phyloP scores from a whole-genome alignment of 2,797 vertebrate genomes.

The Argya squamiceps region DNA sequence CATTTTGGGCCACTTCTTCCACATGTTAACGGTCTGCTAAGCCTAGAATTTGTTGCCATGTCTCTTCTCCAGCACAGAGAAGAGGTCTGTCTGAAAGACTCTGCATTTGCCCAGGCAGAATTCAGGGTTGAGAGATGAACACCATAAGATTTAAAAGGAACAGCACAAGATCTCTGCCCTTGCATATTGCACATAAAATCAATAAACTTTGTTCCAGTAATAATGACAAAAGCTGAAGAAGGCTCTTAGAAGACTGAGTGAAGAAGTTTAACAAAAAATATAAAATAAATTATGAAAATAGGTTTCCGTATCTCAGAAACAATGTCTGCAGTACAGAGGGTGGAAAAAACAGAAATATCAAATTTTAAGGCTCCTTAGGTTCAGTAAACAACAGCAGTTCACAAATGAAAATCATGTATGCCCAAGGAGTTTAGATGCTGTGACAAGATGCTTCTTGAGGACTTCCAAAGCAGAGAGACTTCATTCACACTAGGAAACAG shows the following conservation, averaged over 20 bases:
- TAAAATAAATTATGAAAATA: background rate
- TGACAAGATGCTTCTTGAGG: background rate
- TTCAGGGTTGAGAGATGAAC: background rate
- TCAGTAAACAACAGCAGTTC: background rate
- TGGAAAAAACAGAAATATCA: background rate
- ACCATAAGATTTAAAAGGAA: background rate
- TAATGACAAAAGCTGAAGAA: background rate
- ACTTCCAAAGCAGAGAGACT: background rate
- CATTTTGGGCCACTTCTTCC: background rate
- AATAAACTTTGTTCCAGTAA: background rate
- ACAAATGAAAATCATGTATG: background rate
- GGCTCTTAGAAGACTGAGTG: background rate
- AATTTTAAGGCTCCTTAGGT: background rate
- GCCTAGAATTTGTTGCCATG: background rate
- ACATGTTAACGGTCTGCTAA: rapidly evolving
- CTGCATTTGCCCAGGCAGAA: background rate
- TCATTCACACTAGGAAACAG: background rate
- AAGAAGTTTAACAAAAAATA: background rate
- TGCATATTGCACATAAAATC: background rate
- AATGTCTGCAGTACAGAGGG: background rate
- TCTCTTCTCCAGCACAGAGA: background rate
- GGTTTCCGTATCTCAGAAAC: background rate
- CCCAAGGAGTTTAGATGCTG: background rate
- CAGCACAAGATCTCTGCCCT: background rate
- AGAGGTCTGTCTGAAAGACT: background rate